Percentiles rank a stretch among this genome's conserved stretches.
phyloP scores from a whole-genome alignment of 2,888 invertebrate genomes.

The Acanthosoma haemorrhoidale region DNA sequence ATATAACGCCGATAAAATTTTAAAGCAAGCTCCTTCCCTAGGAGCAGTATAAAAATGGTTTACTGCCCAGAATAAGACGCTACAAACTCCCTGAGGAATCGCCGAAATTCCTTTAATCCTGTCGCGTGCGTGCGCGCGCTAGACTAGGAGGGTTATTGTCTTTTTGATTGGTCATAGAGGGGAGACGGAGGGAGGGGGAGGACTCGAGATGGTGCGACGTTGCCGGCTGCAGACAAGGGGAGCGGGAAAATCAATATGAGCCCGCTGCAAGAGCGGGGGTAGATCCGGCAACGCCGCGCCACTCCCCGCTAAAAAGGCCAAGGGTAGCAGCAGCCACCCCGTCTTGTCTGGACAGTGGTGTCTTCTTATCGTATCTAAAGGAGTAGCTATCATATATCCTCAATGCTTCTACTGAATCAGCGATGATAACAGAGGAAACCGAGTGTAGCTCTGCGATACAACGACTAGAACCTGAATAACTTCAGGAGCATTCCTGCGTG shows the following conservation, averaged over 20 bases:
- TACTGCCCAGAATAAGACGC: no score
- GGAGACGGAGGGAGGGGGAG: background rate
- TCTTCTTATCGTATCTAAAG: background rate
- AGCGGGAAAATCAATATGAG: conserved; percentile 31
- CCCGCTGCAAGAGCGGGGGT: background rate
- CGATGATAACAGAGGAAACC: no score
- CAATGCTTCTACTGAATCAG: no score
- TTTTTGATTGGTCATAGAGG: conserved; percentile 29
- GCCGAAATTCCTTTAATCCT: conserved; percentile 12
- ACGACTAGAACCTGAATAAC: no score
- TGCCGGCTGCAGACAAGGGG: conserved; percentile 23
- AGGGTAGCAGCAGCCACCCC: background rate
- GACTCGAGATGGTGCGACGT: conserved; percentile 24
- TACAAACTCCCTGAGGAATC: background rate
- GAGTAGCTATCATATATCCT: no score
- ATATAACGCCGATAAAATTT: background rate
- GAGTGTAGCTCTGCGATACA: no score
- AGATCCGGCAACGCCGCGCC: conserved; percentile 24
- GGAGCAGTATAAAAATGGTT: no score
- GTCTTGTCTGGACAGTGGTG: background rate
- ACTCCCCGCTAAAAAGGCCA: conserved; percentile 11
- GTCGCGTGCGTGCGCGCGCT: background rate
- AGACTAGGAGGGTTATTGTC: conserved; percentile 24
- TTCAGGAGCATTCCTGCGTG: no score
- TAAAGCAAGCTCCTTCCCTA: no score